phyloP scores from a whole-genome alignment of 2,113 vertebrate species.

The Catharus bicknelli region DNA sequence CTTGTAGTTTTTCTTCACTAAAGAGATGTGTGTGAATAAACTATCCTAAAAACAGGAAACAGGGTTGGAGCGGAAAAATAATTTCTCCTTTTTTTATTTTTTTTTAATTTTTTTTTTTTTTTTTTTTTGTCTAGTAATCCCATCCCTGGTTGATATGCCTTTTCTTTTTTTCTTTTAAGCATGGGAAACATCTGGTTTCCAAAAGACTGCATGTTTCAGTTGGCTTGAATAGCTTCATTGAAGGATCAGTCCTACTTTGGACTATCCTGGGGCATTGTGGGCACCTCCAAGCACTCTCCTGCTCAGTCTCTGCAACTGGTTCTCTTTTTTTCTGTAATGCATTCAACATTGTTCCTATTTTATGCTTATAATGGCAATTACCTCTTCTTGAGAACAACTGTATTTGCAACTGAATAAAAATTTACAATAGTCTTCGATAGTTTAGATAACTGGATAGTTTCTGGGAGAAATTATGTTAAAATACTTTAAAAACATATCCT shows the following conservation, averaged over 20 bases:
- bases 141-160: not conserved
- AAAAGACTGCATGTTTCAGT: not conserved
- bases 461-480: not conserved
- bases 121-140: not conserved
- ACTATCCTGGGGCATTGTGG: too few species aligned
- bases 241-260: not conserved
- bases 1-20: not conserved
- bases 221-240: not conserved
- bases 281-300: not conserved
- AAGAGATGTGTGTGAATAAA: not conserved
- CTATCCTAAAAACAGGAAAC: not conserved
- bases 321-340: not conserved
- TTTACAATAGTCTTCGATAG: not conserved
- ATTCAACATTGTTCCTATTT: not conserved
- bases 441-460: not conserved
- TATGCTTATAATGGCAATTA: not conserved
- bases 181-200: not conserved
- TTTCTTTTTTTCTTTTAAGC: not conserved
- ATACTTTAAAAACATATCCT: not conserved
- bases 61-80: fast-evolving
- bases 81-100: not conserved
- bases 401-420: conserved; percentile 9
- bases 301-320: not conserved
- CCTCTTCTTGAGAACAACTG: not conserved
- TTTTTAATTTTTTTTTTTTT: not conserved